Evolutionary conservation across 2,888 invertebrate genomes (phyloP), one percentile per base, ranked within the genome.

Genomic region (Schizaphis graminum): DNA sequence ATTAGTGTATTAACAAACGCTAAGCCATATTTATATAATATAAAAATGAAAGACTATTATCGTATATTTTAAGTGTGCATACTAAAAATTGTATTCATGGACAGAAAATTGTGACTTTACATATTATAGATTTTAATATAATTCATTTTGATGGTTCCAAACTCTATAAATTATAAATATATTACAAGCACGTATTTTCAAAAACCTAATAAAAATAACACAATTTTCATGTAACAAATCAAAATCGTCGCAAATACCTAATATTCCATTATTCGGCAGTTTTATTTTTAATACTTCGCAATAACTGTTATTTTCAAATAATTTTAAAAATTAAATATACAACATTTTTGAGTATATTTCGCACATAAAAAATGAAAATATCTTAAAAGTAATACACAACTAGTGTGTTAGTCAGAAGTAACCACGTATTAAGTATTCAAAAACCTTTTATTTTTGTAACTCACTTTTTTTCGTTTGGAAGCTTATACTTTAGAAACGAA

Each of bases 371-470:
- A 77, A 77, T 77, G 8, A 35, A 77, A 35, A 77, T 21, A 35
- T 35, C 77, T 35, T 77, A 77, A 21, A 77, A 77, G 77, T 77
- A 77, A 77, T 77, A 77, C 21, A 8, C 21, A 7, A 77, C 35
- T 77, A 35, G 21, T 8, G 21, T 77, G 77, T 77, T 77, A 77
- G 77, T 77, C 77, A 77, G 35, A 77, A 47, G 86, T 28, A 86
- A 86, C 7, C 47, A 47, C n/a, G 2, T 86, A 47, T 86, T 47
- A 47, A 47, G 47, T 47, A 47, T 86, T 86, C 26, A 86, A 86
- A 47, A 86, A 47, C 44, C 77, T 77, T 77, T 86, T 47, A 86
- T 86, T 86, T 86, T 86, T 86, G 44, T 86, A 86, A 49, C 47
- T 86, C 7, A 3, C 21, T 41, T 77, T 77, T 77, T 35, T 21